Conservation (phyloP, 2,797 vertebrate species). For the Naso thynnoides region DNA sequence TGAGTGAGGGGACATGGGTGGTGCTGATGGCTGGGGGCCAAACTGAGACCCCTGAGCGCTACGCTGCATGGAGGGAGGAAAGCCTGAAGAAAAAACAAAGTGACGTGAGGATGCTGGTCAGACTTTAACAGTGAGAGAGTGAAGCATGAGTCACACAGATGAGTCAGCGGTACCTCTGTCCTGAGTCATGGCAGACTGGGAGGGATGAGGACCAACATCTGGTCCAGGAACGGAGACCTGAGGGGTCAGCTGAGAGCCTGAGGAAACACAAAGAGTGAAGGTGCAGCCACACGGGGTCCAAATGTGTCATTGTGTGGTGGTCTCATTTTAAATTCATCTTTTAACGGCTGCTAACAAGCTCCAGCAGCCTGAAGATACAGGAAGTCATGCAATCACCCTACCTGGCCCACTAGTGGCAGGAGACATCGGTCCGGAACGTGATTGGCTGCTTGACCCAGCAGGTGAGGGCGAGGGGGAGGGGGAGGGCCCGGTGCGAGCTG, state of each 20-base stretch:
- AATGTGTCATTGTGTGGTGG: background rate
- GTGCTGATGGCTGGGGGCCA: slow-evolving; percentile 89
- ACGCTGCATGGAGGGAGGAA: slow-evolving; percentile 90
- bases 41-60: slow-evolving; percentile 89
- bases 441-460: slow-evolving; percentile 91
- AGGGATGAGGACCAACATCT: slow-evolving; percentile 90
- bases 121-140: background rate
- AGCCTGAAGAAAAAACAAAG: slow-evolving; percentile 75
- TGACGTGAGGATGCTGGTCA: background rate
- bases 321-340: background rate
- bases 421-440: slow-evolving; percentile 92
- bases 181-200: slow-evolving; percentile 93
- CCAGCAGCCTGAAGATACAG: background rate
- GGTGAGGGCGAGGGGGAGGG: slow-evolving; percentile 92
- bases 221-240: slow-evolving; percentile 90
- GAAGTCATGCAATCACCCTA: slow-evolving; percentile 58
- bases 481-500: slow-evolving; percentile 88
- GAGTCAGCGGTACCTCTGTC: slow-evolving; percentile 89
- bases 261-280: slow-evolving; percentile 12
- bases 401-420: slow-evolving; percentile 91
- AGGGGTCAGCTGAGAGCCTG: slow-evolving; percentile 91
- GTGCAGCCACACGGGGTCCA: background rate
- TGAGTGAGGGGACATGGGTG: slow-evolving; percentile 91
- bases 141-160: background rate
- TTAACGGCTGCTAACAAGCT: background rate